Base-by-base conservation (phyloP, 2,113 vertebrate genomes). In the Buteo buteo region DNA sequence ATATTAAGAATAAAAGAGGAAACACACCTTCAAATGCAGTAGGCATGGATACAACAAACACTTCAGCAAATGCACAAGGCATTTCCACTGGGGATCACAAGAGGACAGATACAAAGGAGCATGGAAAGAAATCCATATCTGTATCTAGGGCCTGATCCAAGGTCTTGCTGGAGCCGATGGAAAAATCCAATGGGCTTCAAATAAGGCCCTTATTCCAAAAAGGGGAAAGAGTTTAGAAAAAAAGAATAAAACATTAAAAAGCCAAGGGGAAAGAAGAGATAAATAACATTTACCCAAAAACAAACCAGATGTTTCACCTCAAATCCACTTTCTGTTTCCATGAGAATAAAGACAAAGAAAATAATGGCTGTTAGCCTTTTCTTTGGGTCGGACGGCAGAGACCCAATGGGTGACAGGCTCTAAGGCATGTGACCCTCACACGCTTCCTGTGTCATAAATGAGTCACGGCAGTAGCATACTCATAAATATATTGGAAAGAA, bases 291-390 rank as follows among this genome's bases (percentile, higher is more conserved):
- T 82, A 72, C 72, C 79, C 86, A 90, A 97, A 97, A 98, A 92
- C 83, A 97, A 96, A 95, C 76, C 94, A 98, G 82, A 91, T 97
- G 94, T 97, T 98, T 95, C 91, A 95, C 79, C 92, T 98, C 94
- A 96, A 91, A 94, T 97, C 78, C 52, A 96, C 85, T 98, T 95
- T 96, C 94, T 93, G 44, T 94, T 97, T 96, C 93, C 85, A 93
- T 91, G 82, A 97, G 70, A 82, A 91, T 95, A 82, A 90, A 67
- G 69, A 90, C 66, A 83, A 69, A 94, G 74, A 93, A 90, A 88
- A 97, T 91, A 80, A 93, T 57, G 82, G 42, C 74, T 79, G 11
- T 93, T 94, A 93, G 66, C 66, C 54, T 93, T 64, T 88, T 73
- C 73, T 96, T 94, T 54, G 49, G 45, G 86, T 81, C 17, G 5